Evolutionary conservation across 2,113 vertebrate species (phyloP).

Genomic region (Heloderma charlesbogerti): DNA sequence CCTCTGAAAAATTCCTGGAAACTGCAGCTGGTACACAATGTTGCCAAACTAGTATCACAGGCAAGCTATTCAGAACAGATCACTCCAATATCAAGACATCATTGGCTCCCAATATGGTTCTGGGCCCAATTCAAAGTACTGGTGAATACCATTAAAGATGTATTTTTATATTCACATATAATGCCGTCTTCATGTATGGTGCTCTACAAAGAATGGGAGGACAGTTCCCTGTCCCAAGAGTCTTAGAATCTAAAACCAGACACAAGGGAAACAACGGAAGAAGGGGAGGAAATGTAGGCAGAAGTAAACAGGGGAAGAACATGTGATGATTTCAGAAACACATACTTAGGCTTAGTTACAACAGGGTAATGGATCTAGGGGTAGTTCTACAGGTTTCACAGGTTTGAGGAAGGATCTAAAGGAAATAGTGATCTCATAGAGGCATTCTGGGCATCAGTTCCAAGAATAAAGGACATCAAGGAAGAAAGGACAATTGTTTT

Average conservation of each 20-base stretch:
- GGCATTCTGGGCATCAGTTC: no score
- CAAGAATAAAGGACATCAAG: no score
- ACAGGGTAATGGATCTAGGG: no score
- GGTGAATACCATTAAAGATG: neutral
- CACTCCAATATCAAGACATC: neutral
- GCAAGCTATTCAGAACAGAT: neutral
- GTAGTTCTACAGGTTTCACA: no score
- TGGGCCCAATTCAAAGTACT: neutral
- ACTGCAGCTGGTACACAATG: neutral
- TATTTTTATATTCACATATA: neutral
- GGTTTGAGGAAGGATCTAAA: no score
- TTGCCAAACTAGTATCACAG: neutral
- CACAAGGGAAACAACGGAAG: neutral
- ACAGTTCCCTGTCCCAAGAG: neutral
- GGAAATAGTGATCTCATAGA: no score
- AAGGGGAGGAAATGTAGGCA: neutral
- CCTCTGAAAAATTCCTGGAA: neutral
- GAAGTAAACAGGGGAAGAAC: neutral
- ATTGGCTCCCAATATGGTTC: neutral
- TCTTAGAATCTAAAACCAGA: neutral
- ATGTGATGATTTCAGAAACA: no score
- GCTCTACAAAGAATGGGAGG: neutral
- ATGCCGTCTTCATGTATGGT: neutral
- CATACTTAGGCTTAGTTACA: no score
- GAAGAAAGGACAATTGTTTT: no score